Conservation (phyloP, 2,113 vertebrate species). For the Hemiscyllium ocellatum region DNA sequence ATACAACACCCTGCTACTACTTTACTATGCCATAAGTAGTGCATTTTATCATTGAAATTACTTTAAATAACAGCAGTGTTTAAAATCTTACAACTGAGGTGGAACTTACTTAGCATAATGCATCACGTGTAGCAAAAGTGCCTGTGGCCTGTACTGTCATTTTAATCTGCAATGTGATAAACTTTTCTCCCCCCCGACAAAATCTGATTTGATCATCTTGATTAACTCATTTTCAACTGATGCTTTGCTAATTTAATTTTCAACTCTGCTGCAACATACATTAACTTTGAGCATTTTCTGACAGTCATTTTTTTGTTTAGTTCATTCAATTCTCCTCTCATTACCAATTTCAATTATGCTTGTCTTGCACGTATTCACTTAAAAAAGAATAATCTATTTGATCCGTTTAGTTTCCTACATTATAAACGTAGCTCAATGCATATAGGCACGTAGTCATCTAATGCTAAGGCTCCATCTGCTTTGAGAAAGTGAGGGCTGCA, state of each 20-base stretch:
- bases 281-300: neutral
- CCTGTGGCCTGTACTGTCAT: neutral
- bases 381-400: conserved; percentile 12
- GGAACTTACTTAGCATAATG: neutral
- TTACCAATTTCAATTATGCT: neutral
- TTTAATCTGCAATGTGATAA: neutral
- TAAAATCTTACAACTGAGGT: neutral
- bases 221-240: neutral
- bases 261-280: neutral
- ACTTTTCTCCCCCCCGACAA: neutral
- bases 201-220: neutral
- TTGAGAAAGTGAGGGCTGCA: conserved; percentile 27
- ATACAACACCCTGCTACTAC: neutral
- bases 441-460: neutral
- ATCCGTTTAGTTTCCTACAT: conserved; percentile 22
- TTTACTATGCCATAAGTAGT: neutral
- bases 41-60: neutral
- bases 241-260: neutral
- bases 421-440: neutral
- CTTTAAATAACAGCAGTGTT: neutral
- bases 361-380: neutral
- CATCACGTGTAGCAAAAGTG: neutral
- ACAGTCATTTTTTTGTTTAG: neutral
- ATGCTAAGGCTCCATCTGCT: conserved; percentile 23
- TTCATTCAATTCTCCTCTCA: neutral